These are phyloP conservation scores for Periophthalmus magnuspinnatus DNA, from an alignment of 2,797 vertebrate genomes.

Conservation along the genomic window DNA sequence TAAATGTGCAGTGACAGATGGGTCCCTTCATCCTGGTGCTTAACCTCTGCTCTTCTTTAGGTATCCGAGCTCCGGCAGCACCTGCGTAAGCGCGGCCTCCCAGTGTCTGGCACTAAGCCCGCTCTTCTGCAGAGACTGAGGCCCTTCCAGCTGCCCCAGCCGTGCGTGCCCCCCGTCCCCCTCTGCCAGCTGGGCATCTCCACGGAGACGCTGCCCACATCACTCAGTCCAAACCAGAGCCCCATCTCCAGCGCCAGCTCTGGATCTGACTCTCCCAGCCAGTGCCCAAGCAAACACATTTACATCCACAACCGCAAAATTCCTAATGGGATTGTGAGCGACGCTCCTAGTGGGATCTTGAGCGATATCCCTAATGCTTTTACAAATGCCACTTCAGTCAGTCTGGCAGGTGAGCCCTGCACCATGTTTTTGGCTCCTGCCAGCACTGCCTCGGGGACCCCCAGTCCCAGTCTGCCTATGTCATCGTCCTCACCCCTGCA, in stretches of 20 bases:
- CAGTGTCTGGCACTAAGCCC: constrained; percentile 90
- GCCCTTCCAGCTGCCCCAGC: constrained; percentile 79
- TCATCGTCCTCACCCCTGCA: constrained; percentile 70
- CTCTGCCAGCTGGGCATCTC: constrained; percentile 70
- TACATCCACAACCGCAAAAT: constrained; percentile 58
- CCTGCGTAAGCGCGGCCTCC: constrained; percentile 87
- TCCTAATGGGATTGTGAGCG: constrained; percentile 57
- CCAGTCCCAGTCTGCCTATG: constrained; percentile 75
- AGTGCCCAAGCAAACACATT: constrained; percentile 60
- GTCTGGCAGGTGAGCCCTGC: constrained; percentile 60
- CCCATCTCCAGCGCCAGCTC: constrained; percentile 62
- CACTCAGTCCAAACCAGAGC: constrained; percentile 54
- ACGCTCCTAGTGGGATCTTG: constrained; percentile 38
- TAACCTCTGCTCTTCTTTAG: constrained; percentile 56
- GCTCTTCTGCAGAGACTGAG: constrained; percentile 85
- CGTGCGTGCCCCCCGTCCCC: constrained; percentile 70
- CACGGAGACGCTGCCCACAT: constrained; percentile 49
- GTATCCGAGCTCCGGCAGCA: constrained; percentile 91
- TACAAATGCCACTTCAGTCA: constrained; percentile 47
- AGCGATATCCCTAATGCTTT: constrained; percentile 36
- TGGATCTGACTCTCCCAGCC: constrained; percentile 62
- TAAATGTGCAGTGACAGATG: background rate
- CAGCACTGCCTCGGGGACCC: constrained; percentile 66
- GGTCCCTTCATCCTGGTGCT: background rate
- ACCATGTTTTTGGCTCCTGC: constrained; percentile 68